Base-by-base conservation (phyloP, 2,113 vertebrate species). In the Brachypteracias leptosomus region DNA sequence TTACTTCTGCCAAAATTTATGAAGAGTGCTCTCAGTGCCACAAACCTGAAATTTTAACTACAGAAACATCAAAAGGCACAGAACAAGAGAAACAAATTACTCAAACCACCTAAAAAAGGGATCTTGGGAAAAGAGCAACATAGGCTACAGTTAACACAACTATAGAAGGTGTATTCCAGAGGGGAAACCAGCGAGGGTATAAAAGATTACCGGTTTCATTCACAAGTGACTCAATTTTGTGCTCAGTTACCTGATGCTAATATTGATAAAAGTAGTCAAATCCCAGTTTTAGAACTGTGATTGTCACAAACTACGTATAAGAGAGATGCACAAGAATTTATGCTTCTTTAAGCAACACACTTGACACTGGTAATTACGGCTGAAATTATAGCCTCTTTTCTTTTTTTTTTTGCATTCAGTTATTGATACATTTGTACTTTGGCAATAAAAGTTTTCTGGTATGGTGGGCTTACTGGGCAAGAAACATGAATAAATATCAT, bases 381-480 rank as follows among this genome's bases (percentile, higher is more conserved):
- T 57, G 40, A 59, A 79, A 68, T 25, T 4, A 22, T 12, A n/a
- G 6, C 3, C 2, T 3, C 2, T 40, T 75, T 72, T 54, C 12
- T 4, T 46, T 51, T 58, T 46, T 40, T 14, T 58, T 46, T 40
- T 14, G 3, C 5, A 36, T 83, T 85, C 25, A 63, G 15, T 44
- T 44, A 58, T 28, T 62, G 52, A 85, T 26, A 25, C 2, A 24
- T 46, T 49, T 79, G 7, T 47, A 19, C 5, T 20, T 71, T 38
- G 22, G 8, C 17, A 77, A 70, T 29, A n/a, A 21, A 55, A 16
- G 2, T 61, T 71, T 82, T 46, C 70, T 33, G 6, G 10, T 19
- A 13, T n/a, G 8, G 13, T 57, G 7, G 36, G n/a, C 4, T 46
- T 85, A 24, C 0, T 22, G 16, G 13, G 11, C 1, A 7, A 8